phyloP scores from a whole-genome alignment of 2,113 vertebrate genomes.

The Mellivora capensis region DNA sequence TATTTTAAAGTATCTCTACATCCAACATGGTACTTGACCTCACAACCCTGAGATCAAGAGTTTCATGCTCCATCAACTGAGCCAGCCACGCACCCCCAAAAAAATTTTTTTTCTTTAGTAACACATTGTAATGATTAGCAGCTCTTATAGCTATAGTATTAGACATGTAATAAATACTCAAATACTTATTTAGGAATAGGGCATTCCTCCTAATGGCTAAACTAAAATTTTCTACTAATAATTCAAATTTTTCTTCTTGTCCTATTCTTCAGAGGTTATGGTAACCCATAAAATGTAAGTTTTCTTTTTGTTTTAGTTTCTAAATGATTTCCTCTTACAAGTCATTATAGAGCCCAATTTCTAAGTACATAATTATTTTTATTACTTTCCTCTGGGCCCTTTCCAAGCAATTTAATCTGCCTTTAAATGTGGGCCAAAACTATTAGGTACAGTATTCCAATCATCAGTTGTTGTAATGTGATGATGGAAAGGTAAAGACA shows the following conservation, averaged over 20 bases:
- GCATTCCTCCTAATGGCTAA: background rate
- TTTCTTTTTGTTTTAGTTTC: conserved; percentile 53
- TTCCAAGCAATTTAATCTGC: conserved; percentile 56
- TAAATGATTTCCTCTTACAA: conserved; percentile 38
- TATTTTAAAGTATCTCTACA: background rate
- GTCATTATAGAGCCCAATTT: conserved; percentile 21
- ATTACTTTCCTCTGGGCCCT: conserved; percentile 39
- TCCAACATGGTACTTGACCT: background rate
- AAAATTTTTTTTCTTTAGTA: background rate
- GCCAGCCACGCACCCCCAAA: background rate
- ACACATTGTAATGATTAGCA: background rate
- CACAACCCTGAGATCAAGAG: background rate
- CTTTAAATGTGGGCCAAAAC: conserved; percentile 49
- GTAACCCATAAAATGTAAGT: background rate
- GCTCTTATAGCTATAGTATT: background rate
- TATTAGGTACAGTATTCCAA: conserved; percentile 40
- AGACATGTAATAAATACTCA: background rate
- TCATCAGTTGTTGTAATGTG: no score
- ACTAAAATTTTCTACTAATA: background rate
- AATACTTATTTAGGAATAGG: background rate
- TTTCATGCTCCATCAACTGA: background rate
- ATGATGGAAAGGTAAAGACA: conserved; percentile 11
- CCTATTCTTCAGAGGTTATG: background rate
- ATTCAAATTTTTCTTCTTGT: background rate
- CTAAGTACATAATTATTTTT: conserved; percentile 53